Conservation (phyloP, 2,113 vertebrate species). For the Jaculus jaculus region DNA sequence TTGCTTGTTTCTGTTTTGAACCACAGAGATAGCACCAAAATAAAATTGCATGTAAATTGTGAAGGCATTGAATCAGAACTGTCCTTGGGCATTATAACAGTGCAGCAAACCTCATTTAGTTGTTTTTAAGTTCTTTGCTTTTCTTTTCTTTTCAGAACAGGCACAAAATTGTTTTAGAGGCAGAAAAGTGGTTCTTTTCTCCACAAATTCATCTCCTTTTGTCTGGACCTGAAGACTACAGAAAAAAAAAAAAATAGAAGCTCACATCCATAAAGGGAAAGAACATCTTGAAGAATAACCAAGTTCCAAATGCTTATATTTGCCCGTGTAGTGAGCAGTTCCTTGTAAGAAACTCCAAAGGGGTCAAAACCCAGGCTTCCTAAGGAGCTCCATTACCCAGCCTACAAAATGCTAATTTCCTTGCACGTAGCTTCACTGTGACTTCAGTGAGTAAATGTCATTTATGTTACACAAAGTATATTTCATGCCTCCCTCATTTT, state of each 20-base stretch:
- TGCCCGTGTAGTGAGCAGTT: conserved; percentile 52
- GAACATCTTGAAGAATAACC: conserved; percentile 51
- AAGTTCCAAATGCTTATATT: conserved; percentile 45
- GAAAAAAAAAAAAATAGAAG: conserved; percentile 29
- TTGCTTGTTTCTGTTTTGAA: conserved; percentile 57
- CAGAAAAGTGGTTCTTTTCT: conserved; percentile 71
- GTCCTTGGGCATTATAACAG: conserved; percentile 48
- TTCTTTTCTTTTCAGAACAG: conserved; percentile 45
- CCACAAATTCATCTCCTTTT: conserved; percentile 65
- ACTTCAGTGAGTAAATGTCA: conserved; percentile 52
- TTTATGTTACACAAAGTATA: conserved; percentile 36
- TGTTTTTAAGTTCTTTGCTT: conserved; percentile 5
- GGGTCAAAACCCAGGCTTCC: conserved; percentile 30
- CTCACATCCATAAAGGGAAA: conserved; percentile 58
- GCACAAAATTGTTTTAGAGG: conserved; percentile 60
- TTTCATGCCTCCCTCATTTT: conserved; percentile 54
- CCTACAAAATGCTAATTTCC: conserved; percentile 31
- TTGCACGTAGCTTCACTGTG: conserved; percentile 57
- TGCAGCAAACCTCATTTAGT: conserved; percentile 20
- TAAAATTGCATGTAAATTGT: conserved; percentile 61
- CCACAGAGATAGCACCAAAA: conserved; percentile 1
- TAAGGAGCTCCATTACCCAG: background rate
- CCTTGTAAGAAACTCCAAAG: conserved; percentile 37
- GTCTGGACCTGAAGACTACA: conserved; percentile 60
- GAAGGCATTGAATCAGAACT: conserved; percentile 62